Conservation (phyloP, 37 sponge, comb jelly and placozoan species). For the Bolinopsis microptera region DNA sequence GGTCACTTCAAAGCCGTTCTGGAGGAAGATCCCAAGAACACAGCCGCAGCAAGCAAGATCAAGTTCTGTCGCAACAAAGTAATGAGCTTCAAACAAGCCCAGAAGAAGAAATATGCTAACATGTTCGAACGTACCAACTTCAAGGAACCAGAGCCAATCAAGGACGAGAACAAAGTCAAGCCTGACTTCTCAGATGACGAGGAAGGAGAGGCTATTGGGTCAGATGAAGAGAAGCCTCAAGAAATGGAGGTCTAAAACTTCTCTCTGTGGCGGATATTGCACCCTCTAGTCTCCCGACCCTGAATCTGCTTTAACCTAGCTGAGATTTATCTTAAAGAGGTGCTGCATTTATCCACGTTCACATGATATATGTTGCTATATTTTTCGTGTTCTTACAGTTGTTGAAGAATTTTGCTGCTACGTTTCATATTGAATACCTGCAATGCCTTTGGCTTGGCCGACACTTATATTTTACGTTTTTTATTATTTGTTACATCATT, state of each 20-base stretch:
- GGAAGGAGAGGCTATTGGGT: conserved; percentile 35
- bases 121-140: conserved; percentile 77
- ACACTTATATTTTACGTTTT: conserved; percentile 51
- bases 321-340: too few species aligned
- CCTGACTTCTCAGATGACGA: conserved; percentile 59
- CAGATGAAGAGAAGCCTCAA: not conserved
- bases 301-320: too few species aligned
- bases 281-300: not conserved
- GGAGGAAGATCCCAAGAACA: conserved; percentile 83
- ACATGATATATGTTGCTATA: not conserved
- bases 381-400: not conserved
- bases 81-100: conserved; percentile 69
- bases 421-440: conserved; percentile 66
- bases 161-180: conserved; percentile 6
- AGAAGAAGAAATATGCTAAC: conserved; percentile 79
- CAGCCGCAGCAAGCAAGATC: conserved; percentile 70
- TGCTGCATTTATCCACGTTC: too few species aligned
- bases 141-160: conserved; percentile 46
- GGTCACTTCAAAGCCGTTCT: conserved; percentile 78
- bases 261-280: not conserved
- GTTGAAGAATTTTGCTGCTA: conserved; percentile 53
- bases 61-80: conserved; percentile 67
- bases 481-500: conserved; percentile 9
- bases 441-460: conserved; percentile 10
- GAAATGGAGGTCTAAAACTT: not conserved